Evolutionary conservation across 92 coral and sea anemone species (phyloP).

Genomic region (Epizoanthus ramosus): DNA sequence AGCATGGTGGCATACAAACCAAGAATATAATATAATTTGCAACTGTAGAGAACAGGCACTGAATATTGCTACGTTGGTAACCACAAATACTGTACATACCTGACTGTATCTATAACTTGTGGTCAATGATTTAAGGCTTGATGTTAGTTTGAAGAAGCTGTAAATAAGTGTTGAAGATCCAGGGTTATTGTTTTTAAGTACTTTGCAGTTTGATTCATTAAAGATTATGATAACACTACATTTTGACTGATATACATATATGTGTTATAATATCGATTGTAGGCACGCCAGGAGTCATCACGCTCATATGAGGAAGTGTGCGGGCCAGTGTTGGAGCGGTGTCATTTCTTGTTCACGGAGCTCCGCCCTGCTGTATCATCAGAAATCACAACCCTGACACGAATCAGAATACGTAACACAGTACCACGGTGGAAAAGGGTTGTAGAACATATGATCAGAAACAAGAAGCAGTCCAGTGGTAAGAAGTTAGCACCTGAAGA

Average conservation of each 20-base stretch:
- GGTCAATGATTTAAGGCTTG: too few species aligned
- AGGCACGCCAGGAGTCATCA: constrained; percentile 98
- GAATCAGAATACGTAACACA: constrained; percentile 76
- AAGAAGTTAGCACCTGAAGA: constrained; percentile 55
- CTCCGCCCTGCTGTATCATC: constrained; percentile 97
- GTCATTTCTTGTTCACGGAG: constrained; percentile 83
- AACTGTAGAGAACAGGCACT: too few species aligned
- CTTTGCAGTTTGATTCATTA: background rate
- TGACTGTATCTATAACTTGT: too few species aligned
- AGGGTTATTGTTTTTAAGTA: background rate
- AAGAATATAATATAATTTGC: too few species aligned
- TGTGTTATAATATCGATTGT: background rate
- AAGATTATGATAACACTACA: background rate
- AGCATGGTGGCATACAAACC: too few species aligned
- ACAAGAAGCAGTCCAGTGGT: constrained; percentile 58
- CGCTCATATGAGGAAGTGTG: constrained; percentile 98
- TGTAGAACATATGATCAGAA: constrained; percentile 80
- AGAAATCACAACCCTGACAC: constrained; percentile 80
- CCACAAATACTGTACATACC: too few species aligned
- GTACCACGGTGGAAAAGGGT: constrained; percentile 87
- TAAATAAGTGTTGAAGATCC: background rate
- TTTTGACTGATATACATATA: background rate
- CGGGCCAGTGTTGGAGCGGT: constrained; percentile 91
- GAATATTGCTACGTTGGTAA: too few species aligned
- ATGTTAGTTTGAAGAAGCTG: too few species aligned